Base-by-base conservation (phyloP, 2,888 invertebrate genomes). In the Caenorhabditis wallacei region DNA sequence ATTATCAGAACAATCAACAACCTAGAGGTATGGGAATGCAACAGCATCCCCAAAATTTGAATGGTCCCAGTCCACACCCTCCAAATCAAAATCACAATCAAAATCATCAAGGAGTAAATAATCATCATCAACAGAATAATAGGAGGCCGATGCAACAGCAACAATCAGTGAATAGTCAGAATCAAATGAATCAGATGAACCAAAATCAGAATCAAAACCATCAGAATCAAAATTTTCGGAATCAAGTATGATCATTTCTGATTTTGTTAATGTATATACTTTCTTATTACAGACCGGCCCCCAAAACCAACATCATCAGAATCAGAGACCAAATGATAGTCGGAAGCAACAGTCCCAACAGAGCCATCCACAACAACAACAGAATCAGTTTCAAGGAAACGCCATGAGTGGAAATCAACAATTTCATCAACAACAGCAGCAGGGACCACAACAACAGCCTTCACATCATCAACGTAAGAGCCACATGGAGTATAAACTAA, bases 341-440 rank as follows among this genome's bases (percentile, higher is more conserved):
- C 71, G 78, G 46, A 78, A 61, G 56, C 69, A 80, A 13, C 56
- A 56, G 30, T 0, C 30, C 18, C 18, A n/a, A n/a, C 59, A 37
- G 13, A 18, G 22, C 11, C 22, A 35, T 1, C 56, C 30, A 13
- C 72, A 72, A 54, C 92, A 92, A 91, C 74, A 56, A 18, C 74
- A 80, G 53, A 74, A 80, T 68, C 72, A 80, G 24, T 64, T 79
- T 57, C 79, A 79, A 79, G 54, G 61, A 13, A 69, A 69, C 43
- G 30, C 56, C 24, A 43, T 63, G 40, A 40, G 48, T 26, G 66
- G 57, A 69, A 51, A 76, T 54, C 59, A 69, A 40, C 76, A 68
- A 61, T 51, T 61, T 61, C 68, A 68, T 69, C 76, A 75, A 26
- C 76, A 75, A 26, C 78, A 78, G 40, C 75, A 74, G 56, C 78